Conservation (phyloP, 2,113 vertebrate species). For the Pomatorhinus ruficollis region DNA sequence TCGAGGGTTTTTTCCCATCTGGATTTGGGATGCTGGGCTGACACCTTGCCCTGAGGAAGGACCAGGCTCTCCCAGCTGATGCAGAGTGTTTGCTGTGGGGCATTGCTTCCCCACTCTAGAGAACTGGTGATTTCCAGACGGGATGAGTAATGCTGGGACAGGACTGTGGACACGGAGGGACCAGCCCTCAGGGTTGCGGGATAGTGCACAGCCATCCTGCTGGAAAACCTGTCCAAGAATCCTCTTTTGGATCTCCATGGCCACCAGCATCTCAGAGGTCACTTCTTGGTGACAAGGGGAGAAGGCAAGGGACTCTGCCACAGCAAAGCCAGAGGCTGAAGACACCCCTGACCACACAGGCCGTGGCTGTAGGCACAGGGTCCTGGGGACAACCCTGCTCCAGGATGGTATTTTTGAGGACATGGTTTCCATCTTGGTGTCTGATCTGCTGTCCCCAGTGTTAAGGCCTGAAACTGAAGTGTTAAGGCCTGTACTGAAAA, state of each 20-base stretch:
- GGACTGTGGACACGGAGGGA: neutral
- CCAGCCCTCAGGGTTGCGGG: neutral
- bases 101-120: neutral
- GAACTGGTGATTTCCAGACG: neutral
- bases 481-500: neutral
- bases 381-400: neutral
- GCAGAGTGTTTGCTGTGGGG: neutral
- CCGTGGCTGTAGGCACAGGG: neutral
- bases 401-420: accelerated
- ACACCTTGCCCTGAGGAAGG: neutral
- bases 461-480: neutral
- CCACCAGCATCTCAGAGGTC: neutral
- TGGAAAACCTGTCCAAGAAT: neutral
- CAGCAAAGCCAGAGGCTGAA: neutral
- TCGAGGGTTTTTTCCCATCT: neutral
- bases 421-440: neutral
- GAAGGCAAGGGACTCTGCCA: neutral
- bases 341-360: neutral
- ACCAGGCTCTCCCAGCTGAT: neutral
- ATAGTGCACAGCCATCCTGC: accelerated
- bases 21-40: neutral
- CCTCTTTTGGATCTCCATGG: neutral
- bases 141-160: accelerated
- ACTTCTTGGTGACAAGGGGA: neutral
- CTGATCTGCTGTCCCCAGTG: neutral